Percentiles rank a stretch among this genome's conserved stretches.
Evolutionary conservation across 1,140 invertebrate species (phyloP).

Genomic region (Drosophila lowei): DNA sequence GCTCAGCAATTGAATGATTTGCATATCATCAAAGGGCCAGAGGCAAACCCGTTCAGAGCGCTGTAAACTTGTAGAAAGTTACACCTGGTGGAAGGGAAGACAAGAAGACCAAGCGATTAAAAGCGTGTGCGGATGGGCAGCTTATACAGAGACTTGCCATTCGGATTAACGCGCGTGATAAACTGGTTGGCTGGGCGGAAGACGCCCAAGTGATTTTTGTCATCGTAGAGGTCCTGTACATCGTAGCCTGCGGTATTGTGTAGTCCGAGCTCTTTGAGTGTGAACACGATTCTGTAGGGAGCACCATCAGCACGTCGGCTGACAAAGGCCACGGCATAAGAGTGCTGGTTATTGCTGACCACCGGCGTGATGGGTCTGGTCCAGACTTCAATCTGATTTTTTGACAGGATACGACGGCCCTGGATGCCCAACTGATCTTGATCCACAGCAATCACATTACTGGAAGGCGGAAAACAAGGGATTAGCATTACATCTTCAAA

Average conservation of each 20-base stretch:
- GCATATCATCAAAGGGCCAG: constrained; percentile 11
- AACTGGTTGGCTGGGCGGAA: constrained; percentile 40
- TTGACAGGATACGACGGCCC: constrained; percentile 85
- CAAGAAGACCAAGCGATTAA: constrained; percentile 1
- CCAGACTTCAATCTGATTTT: constrained; percentile 96
- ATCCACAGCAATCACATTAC: constrained; percentile 90
- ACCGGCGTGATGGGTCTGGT: constrained; percentile 92
- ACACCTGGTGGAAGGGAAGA: constrained; percentile 54
- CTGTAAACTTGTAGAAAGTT: constrained; percentile 78
- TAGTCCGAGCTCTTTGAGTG: constrained; percentile 84
- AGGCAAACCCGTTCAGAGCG: constrained; percentile 32
- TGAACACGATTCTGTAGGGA: constrained; percentile 85
- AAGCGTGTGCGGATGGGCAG: neutral
- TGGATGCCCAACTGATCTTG: constrained; percentile 91
- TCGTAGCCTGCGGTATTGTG: constrained; percentile 81
- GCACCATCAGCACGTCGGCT: constrained; percentile 90
- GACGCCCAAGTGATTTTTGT: constrained; percentile 29
- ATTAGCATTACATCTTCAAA: constrained; percentile 7
- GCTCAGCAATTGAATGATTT: constrained; percentile 12
- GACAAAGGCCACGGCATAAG: constrained; percentile 94
- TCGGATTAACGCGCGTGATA: constrained; percentile 71
- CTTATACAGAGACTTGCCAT: constrained; percentile 50
- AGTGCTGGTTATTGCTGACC: constrained; percentile 89
- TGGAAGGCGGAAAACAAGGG: constrained; percentile 83
- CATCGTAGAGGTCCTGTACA: constrained; percentile 77